Percentiles rank a stretch among this genome's conserved stretches.
These are phyloP conservation scores for Scortum barcoo DNA, from an alignment of 2,113 vertebrate genomes.

Conservation along the genomic window DNA sequence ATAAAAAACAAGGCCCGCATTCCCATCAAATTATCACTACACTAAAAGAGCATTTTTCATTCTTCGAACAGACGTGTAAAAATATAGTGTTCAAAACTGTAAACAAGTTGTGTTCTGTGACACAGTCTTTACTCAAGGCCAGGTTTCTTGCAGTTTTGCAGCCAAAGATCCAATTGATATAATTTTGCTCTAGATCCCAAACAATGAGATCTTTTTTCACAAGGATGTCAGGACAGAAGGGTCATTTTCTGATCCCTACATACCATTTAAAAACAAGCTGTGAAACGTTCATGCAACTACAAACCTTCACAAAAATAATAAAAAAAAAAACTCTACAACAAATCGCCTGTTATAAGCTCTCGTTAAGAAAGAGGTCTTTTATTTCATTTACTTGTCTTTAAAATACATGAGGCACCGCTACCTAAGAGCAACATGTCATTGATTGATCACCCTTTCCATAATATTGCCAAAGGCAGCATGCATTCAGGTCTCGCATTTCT, in stretches of 20 bases:
- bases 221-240: background rate
- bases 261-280: constrained; percentile 15
- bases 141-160: background rate
- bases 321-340: constrained; percentile 1
- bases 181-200: constrained; percentile 4
- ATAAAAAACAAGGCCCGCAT: constrained; percentile 10
- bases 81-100: background rate
- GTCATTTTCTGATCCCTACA: background rate
- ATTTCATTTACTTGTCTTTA: constrained; percentile 19
- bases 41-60: background rate
- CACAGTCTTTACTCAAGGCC: background rate
- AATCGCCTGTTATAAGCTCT: constrained; percentile 5
- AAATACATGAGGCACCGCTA: constrained; percentile 44
- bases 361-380: constrained; percentile 7
- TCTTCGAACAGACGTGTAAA: background rate
- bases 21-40: background rate
- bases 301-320: background rate
- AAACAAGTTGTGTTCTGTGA: constrained; percentile 6
- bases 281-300: constrained; percentile 16
- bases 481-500: constrained; percentile 55
- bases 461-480: constrained; percentile 47
- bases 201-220: background rate
- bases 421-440: constrained; percentile 50
- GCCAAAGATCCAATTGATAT: constrained; percentile 2
- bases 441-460: constrained; percentile 45